Evolutionary conservation across 2,797 vertebrate species (phyloP).

Genomic region (Lacerta bilineata): DNA sequence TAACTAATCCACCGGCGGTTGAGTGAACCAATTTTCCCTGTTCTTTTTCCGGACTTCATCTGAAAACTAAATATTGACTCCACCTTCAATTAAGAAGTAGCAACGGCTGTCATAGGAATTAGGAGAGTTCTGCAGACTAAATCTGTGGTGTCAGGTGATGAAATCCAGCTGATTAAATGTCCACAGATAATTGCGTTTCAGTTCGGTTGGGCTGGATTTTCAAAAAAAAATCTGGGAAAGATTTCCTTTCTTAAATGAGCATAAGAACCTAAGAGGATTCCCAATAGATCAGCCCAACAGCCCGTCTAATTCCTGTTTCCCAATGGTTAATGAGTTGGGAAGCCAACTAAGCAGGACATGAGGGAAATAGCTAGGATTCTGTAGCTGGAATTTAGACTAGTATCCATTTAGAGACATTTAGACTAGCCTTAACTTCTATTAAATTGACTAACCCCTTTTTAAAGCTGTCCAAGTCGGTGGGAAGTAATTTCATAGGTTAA

Average conservation of each 20-base stretch:
- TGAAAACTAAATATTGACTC: background rate
- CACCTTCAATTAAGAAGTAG: background rate
- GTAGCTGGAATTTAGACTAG: background rate
- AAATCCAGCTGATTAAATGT: background rate
- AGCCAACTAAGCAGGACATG: background rate
- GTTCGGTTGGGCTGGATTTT: background rate
- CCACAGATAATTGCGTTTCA: background rate
- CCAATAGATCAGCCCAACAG: background rate
- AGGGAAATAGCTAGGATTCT: too few relatives aligned
- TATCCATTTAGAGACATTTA: background rate
- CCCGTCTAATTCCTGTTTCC: background rate
- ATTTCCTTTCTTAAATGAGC: background rate
- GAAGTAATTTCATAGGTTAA: background rate
- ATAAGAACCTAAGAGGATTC: background rate
- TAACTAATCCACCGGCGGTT: background rate
- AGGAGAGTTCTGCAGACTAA: background rate
- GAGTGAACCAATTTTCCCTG: too few relatives aligned
- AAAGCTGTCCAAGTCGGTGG: background rate
- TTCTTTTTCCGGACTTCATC: background rate
- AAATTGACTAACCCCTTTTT: background rate
- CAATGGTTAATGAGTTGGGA: background rate
- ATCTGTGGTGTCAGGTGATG: background rate
- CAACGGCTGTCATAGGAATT: slow-evolving; percentile 7
- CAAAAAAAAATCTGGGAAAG: slow-evolving; percentile 4
- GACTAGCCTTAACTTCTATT: background rate